Base-by-base conservation (phyloP, 2,888 invertebrate species). In the Lordiphosa fenestrarum region DNA sequence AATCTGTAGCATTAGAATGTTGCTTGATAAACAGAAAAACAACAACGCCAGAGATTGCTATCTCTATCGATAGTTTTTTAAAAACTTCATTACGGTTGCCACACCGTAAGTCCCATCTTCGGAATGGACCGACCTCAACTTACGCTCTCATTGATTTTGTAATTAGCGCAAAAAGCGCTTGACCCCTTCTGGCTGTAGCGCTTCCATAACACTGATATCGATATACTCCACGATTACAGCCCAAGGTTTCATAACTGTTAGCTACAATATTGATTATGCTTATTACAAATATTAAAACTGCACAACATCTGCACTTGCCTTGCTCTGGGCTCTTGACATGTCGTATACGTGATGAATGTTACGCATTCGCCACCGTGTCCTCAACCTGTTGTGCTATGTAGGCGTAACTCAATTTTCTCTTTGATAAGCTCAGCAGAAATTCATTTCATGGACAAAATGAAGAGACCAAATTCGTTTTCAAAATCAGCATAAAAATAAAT, bases 401-500 rank as follows among this genome's bases (percentile, higher is more conserved):
- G 44, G 62, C 74, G 58, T 67, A 74, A 81, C 76, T 77, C 69
- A 81, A 81, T 76, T 82, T 67, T 53, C 42, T n/a, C 62, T 59
- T 44, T 71, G 71, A 74, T 74, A 76, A 63, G 69, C 69, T 54
- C 21, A 38, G 39, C 44, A 30, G 44, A 46, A 39, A 33, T 37
- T 47, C 64, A 64, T 63, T 60, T 52, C 60, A 60, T 60, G 35
- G 53, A 30, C 30, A 30, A 30, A 30, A 30, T 30, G 30, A 30
- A 30, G 30, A 30, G 9, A 44, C 47, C 39, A 66, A 63, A 58
- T 62, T 70, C 57, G 54, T 60, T 63, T 59, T 46, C 42, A 42
- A 74, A 74, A 77, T 82, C 75, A 71, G 57, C 64, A 71, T 60
- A 67, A 63, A 70, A 72, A 63, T 75, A 74, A 76, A 71, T 69